Conservation (phyloP, 2,113 vertebrate species). For the Grammatotria lemairii region DNA sequence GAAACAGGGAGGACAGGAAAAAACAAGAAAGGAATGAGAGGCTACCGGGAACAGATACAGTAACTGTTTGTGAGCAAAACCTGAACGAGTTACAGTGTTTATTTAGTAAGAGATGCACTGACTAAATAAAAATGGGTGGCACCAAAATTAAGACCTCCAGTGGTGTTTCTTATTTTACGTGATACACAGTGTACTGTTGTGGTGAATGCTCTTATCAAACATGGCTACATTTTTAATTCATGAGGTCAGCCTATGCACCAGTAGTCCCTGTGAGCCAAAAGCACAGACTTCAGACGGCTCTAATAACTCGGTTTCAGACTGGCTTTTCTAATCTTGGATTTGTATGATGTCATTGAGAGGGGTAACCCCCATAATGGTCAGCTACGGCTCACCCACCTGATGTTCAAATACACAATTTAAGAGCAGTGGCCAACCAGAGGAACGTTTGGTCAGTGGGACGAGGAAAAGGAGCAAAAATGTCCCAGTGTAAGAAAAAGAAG, state of each 20-base stretch:
- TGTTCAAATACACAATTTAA: background rate
- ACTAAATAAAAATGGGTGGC: background rate
- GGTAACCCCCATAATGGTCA: fast-evolving
- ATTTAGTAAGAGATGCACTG: background rate
- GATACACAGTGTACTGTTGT: background rate
- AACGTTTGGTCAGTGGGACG: background rate
- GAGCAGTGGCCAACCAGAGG: background rate
- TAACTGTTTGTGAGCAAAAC: background rate
- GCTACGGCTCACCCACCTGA: fast-evolving
- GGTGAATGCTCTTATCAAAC: fast-evolving
- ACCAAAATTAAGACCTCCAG: background rate
- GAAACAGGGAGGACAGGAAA: background rate
- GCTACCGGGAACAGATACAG: background rate
- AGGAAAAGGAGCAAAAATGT: background rate
- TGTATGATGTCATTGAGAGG: background rate
- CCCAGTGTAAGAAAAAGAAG: background rate
- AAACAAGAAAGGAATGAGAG: background rate
- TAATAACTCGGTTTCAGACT: background rate
- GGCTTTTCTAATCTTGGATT: background rate
- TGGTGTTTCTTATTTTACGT: background rate
- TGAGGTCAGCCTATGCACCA: background rate
- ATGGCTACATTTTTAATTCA: background rate
- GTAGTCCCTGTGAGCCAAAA: background rate
- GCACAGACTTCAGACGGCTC: fast-evolving
- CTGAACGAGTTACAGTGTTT: background rate